A percentile compares a stretch with the other conserved stretches of the same genome.
These are phyloP conservation scores for Entelurus aequoreus DNA, from an alignment of 2,113 vertebrate species.

Conservation along the genomic window DNA sequence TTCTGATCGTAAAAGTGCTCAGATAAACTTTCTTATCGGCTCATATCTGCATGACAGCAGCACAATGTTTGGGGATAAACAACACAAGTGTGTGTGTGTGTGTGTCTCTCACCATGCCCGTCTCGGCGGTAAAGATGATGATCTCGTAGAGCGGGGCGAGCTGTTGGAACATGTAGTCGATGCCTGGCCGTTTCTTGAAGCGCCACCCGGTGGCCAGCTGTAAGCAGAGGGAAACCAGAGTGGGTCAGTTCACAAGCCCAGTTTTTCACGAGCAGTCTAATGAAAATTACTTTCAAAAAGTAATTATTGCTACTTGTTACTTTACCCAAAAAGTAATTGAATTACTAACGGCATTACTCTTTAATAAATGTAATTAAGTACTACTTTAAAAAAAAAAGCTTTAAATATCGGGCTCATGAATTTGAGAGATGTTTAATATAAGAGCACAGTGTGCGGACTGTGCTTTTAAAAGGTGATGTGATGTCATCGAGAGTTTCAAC, in stretches of 20 bases:
- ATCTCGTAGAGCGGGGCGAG: constrained; percentile 86
- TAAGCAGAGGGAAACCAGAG: background rate
- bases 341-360: too few species aligned
- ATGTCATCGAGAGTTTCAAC: too few species aligned
- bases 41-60: constrained; percentile 5
- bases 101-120: constrained; percentile 79
- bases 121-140: constrained; percentile 88
- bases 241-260: background rate
- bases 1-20: background rate
- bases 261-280: too few species aligned
- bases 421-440: too few species aligned
- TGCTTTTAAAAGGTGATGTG: too few species aligned
- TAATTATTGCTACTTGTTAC: too few species aligned
- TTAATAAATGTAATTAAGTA: too few species aligned
- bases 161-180: constrained; percentile 89
- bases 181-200: constrained; percentile 91
- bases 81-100: background rate
- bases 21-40: background rate
- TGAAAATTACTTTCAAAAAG: too few species aligned
- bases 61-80: background rate
- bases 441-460: too few species aligned
- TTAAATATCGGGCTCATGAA: too few species aligned
- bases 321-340: too few species aligned
- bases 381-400: too few species aligned
- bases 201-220: constrained; percentile 90